Base-by-base conservation (phyloP, 2,113 vertebrate genomes). In the Phoenicopterus ruber region DNA sequence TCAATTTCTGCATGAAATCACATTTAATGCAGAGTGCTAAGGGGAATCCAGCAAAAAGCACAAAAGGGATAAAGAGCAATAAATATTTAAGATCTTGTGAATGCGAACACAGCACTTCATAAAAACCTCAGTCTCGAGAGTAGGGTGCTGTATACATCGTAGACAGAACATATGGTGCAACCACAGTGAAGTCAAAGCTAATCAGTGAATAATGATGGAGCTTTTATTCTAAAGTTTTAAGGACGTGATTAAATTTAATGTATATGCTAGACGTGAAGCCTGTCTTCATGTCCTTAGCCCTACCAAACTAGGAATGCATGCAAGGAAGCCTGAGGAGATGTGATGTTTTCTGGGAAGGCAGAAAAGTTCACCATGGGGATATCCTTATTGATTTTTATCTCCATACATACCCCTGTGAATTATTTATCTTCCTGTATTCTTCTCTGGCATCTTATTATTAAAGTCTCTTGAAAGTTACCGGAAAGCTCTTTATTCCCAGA, bases 401-500 rank as follows among this genome's bases (percentile, higher is more conserved):
- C 88, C 18, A 1, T 73, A 47, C 26, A 0, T 62, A 32, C 50
- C 54, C 62, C 54, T 80, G 89, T 85, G 89, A 93, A 93, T 95
- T 94, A 86, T 95, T 95, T 93, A 95, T 93, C 81, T 94, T 88
- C 76, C 61, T 92, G 40, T 78, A 63, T 89, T 74, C 76, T 61
- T 88, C 86, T 70, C 74, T 82, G 58, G 28, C 29, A 38, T 82
- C 84, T 89, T 85, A 71, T 47, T 91, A 26, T 17, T 38, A 57
- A 81, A 77, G 82, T 79, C 58, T 55, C 44, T 71, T 87, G 62
- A 66, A 89, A 81, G 46, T 91, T 89, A 36, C 81, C 77, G 61
- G 91, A 93, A 93, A 79, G 36, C 63, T 91, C 55, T 78, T 89
- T 76, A 6, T 87, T 94, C 19, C 32, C 49, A 62, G 46, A 21